These are phyloP conservation scores for Torymus texanus DNA, from an alignment of 2,888 invertebrate genomes.

Conservation along the genomic window DNA sequence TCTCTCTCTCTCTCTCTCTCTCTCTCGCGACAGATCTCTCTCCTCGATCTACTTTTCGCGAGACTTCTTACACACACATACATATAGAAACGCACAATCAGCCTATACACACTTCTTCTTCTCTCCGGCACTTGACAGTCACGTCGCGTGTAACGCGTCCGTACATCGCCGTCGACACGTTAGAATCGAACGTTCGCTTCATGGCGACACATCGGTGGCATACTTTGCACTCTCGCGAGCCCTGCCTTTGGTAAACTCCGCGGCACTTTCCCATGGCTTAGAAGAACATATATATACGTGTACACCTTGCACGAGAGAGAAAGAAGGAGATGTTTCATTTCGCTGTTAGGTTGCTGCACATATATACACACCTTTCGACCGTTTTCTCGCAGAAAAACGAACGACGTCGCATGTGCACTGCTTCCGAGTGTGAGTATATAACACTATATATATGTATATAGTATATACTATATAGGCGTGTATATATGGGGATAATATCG, in stretches of 20 bases:
- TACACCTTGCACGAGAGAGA: neutral
- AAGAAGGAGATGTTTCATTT: conserved; percentile 18
- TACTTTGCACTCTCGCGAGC: neutral
- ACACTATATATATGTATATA: no score
- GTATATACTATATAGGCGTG: no score
- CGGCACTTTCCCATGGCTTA: conserved; percentile 34
- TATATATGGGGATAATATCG: conserved; percentile 26
- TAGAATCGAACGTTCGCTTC: neutral
- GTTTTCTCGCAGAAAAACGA: conserved; percentile 11
- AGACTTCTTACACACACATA: neutral
- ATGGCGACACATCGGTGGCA: conserved; percentile 25
- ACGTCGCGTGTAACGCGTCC: conserved; percentile 10
- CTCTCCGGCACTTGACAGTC: conserved; percentile 9
- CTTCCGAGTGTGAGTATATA: neutral
- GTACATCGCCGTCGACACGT: neutral
- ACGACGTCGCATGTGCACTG: conserved; percentile 1
- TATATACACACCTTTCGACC: neutral
- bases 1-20: neutral
- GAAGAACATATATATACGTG: neutral
- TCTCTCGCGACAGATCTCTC: neutral
- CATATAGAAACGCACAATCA: conserved; percentile 21
- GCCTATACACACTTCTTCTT: neutral
- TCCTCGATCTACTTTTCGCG: conserved; percentile 27
- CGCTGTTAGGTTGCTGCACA: neutral
- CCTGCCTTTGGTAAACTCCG: neutral